Evolutionary conservation across 2,888 invertebrate species (phyloP).

Genomic region (Leistus spinibarbis): DNA sequence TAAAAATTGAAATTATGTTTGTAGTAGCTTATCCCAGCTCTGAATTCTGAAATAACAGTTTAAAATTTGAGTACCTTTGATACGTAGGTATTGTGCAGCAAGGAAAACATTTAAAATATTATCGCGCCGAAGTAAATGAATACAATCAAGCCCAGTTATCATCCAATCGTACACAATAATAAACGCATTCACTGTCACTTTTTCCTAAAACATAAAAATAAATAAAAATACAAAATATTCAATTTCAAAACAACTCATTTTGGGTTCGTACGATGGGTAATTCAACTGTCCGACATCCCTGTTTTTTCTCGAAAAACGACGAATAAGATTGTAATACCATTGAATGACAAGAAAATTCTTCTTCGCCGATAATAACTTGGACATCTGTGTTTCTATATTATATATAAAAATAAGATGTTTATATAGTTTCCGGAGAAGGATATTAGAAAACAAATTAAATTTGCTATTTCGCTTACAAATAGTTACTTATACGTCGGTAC

Average conservation of each 20-base stretch:
- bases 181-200: slow-evolving; percentile 64
- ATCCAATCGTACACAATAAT: slow-evolving; percentile 82
- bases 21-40: too few relatives aligned
- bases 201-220: slow-evolving; percentile 48
- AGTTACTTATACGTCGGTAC: slow-evolving; percentile 68
- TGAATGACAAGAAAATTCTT: slow-evolving; percentile 72
- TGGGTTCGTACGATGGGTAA: slow-evolving; percentile 50
- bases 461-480: slow-evolving; percentile 60
- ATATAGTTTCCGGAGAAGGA: background rate
- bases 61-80: slow-evolving; percentile 74
- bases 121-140: slow-evolving; percentile 68
- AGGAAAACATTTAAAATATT: slow-evolving; percentile 75
- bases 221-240: background rate
- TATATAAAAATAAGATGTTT: background rate
- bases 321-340: slow-evolving; percentile 75
- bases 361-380: slow-evolving; percentile 66
- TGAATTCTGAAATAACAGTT: too few relatives aligned
- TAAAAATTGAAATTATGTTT: too few relatives aligned
- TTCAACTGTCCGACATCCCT: slow-evolving; percentile 56
- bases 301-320: slow-evolving; percentile 63
- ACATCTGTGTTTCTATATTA: slow-evolving; percentile 70
- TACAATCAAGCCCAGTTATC: slow-evolving; percentile 70
- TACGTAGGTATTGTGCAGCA: slow-evolving; percentile 72
- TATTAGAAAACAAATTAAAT: background rate
- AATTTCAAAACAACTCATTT: slow-evolving; percentile 1